Evolutionary conservation across 2,113 vertebrate genomes (phyloP), one percentile per base, ranked within the genome.

Genomic region (Lepus timidus): DNA sequence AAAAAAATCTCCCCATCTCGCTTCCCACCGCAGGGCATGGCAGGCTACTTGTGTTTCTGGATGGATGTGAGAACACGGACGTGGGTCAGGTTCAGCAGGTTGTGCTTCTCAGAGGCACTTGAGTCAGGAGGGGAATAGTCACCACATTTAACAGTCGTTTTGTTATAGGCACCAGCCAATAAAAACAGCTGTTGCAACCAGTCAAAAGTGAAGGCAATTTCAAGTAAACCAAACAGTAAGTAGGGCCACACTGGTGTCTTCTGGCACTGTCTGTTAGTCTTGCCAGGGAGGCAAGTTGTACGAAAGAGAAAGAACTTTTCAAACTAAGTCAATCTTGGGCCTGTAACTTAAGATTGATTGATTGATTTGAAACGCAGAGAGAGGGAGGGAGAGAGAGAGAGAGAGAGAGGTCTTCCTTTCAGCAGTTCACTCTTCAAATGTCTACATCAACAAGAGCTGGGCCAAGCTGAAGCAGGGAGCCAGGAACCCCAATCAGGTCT

Each of bases 11-110:
- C 20, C 39, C 7, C 10, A 27, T 8, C 31, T 52, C 52, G 62
- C 12, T 16, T 70, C n/a, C 31, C 33, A 58, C 2, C 3, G 27
- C 1, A 49, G 61, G 2, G 6, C 13, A 62, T 17, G 16, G 9
- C 19, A 75, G 14, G 7, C 23, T 31, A 52, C 52, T 39, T 82
- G n/a, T 70, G 29, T 75, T 61, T 31, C 33, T 23, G 31, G 4
- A 4, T 12, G 14, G 1, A 9, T 52, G 1, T 51, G 31, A 10
- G 2, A 67, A 67, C n/a, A 9, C n/a, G 44, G 4, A n/a, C 1
- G 6, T 0, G 78, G 4, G 31, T 36, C 23, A 65, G 9, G 23
- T n/a, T 71, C 0, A 33, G 22, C 16, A 27, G 44, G 3, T 39
- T 64, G 1, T 52, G 20, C 4, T 64, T 64, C 64, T 71, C 44